phyloP scores from a whole-genome alignment of 2,113 vertebrate genomes.

The Mionectes macconnelli region DNA sequence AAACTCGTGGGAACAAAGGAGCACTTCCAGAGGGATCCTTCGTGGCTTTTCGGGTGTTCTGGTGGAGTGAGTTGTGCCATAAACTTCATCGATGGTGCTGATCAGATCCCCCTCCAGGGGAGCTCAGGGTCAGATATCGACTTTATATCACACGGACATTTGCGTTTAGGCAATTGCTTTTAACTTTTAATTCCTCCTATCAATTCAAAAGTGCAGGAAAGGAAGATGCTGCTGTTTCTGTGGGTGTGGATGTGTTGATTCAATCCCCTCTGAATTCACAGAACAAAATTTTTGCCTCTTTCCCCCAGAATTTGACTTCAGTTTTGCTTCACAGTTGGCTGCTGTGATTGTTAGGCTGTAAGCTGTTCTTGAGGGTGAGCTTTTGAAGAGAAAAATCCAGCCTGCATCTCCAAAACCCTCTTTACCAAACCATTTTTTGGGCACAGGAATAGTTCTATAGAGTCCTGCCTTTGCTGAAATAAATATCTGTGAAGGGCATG shows the following conservation, averaged over 20 bases:
- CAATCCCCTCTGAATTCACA: not conserved
- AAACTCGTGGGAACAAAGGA: not conserved
- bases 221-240: not conserved
- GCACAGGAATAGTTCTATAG: not conserved
- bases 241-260: rapidly evolving
- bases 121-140: not conserved
- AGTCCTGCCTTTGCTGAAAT: not conserved
- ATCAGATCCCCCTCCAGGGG: not conserved
- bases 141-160: not conserved
- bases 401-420: not conserved
- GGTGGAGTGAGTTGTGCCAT: not conserved
- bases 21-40: not conserved
- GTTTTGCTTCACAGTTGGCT: not conserved
- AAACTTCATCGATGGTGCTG: not conserved
- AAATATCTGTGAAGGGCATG: not conserved
- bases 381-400: not conserved
- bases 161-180: not conserved
- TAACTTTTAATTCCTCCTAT: not conserved
- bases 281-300: not conserved
- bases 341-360: not conserved
- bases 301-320: not conserved
- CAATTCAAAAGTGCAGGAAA: not conserved
- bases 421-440: not conserved
- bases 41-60: not conserved
- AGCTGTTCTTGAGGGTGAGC: not conserved